Conservation (phyloP, 2,888 invertebrate species). For the Morpho deidamia region DNA sequence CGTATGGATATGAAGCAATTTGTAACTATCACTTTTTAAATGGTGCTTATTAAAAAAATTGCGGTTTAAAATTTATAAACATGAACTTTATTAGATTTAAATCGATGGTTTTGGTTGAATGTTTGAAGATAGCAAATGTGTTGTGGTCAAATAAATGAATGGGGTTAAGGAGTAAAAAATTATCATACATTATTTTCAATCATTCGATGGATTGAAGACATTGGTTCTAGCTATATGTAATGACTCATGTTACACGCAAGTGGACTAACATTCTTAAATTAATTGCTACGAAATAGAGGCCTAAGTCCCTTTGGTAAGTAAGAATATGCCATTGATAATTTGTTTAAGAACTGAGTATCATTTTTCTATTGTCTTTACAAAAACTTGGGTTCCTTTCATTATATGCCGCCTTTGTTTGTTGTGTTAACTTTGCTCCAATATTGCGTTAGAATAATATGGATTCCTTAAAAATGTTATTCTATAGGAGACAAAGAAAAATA, state of each 20-base stretch:
- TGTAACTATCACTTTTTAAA: conserved; percentile 73
- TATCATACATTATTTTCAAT: conserved; percentile 44
- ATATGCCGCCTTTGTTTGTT: conserved; percentile 42
- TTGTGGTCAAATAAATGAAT: conserved; percentile 53
- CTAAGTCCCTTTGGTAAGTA: conserved; percentile 34
- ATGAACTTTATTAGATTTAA: conserved; percentile 23
- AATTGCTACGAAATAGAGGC: conserved; percentile 27
- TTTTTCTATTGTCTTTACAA: conserved; percentile 52
- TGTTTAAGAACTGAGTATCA: conserved; percentile 47
- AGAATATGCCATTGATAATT: conserved; percentile 36
- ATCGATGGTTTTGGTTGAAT: too few species aligned
- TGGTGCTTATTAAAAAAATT: conserved; percentile 67
- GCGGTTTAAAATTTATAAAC: conserved; percentile 58
- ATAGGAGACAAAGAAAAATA: not conserved
- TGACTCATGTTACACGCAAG: conserved; percentile 2
- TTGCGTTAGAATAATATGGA: conserved; percentile 35
- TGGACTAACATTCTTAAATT: conserved; percentile 34
- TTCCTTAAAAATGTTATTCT: not conserved
- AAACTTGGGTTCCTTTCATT: conserved; percentile 43
- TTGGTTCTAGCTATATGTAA: conserved; percentile 30
- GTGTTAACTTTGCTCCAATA: conserved; percentile 33
- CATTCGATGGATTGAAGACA: conserved; percentile 32
- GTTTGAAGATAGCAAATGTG: conserved; percentile 49
- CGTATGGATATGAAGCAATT: conserved; percentile 38
- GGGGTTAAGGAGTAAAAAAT: conserved; percentile 48